phyloP scores from a whole-genome alignment of 2,888 invertebrate species.

The Dendrolimus pini region DNA sequence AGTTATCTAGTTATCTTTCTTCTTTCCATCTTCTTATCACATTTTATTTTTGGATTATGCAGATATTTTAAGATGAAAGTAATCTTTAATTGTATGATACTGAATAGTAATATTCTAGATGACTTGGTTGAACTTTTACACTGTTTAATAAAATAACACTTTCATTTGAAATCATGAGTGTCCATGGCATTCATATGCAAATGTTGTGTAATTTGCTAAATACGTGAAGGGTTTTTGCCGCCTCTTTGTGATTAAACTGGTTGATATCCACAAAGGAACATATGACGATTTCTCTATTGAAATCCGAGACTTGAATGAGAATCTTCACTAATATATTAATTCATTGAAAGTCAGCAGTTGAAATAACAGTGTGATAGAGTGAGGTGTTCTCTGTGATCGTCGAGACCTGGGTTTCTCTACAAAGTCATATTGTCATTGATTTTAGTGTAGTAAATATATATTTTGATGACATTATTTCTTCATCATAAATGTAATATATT shows the following conservation, averaged over 20 bases:
- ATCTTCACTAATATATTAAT: conserved; percentile 15
- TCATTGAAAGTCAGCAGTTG: conserved; percentile 49
- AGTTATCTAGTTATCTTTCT: too few species aligned
- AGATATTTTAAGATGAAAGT: too few species aligned
- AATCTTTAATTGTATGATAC: too few species aligned
- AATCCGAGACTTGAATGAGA: conserved; percentile 23
- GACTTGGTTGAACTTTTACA: conserved; percentile 27
- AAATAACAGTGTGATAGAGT: conserved; percentile 46
- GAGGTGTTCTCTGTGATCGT: not conserved
- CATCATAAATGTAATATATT: too few species aligned
- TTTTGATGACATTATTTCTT: too few species aligned
- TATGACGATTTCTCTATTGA: conserved; percentile 67
- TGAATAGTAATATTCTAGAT: too few species aligned
- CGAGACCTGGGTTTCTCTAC: not conserved
- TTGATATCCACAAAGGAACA: conserved; percentile 49
- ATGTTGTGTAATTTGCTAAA: conserved; percentile 73
- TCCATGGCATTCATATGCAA: conserved; percentile 59
- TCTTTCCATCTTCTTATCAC: too few species aligned
- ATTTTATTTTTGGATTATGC: too few species aligned
- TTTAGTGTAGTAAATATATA: too few species aligned
- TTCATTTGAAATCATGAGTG: conserved; percentile 46
- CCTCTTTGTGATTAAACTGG: conserved; percentile 64
- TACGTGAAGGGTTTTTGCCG: conserved; percentile 72
- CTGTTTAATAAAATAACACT: conserved; percentile 57
- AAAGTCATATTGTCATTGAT: too few species aligned